A percentile compares a stretch with the other conserved stretches of the same genome.
phyloP scores from a whole-genome alignment of 2,113 vertebrate genomes.

The Dipodomys spectabilis region DNA sequence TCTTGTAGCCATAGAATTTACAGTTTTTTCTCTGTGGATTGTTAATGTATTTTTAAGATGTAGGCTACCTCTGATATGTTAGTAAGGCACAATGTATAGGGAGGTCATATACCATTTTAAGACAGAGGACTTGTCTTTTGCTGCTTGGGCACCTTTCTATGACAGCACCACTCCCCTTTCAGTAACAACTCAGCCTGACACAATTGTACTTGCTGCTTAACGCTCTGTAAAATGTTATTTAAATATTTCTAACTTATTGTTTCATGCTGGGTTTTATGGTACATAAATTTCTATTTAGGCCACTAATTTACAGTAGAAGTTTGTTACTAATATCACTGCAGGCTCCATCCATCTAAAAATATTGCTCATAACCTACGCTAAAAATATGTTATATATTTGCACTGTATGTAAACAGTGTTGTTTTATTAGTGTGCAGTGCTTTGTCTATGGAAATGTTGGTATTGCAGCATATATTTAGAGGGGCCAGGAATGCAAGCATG shows the following conservation, averaged over 20 bases:
- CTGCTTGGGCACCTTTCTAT: background rate
- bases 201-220: slow-evolving; percentile 70
- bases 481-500: slow-evolving; percentile 29
- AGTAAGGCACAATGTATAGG: background rate
- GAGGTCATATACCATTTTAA: background rate
- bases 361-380: slow-evolving; percentile 80
- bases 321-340: slow-evolving; percentile 81
- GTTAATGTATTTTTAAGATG: background rate
- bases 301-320: slow-evolving; percentile 82
- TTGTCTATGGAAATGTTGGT: slow-evolving; percentile 75
- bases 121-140: background rate
- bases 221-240: slow-evolving; percentile 80
- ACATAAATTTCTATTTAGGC: slow-evolving; percentile 83
- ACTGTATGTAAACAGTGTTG: slow-evolving; percentile 77
- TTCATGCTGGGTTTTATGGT: slow-evolving; percentile 81
- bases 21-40: background rate
- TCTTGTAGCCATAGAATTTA: slow-evolving; percentile 7
- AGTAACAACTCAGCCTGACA: slow-evolving; percentile 61
- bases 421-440: slow-evolving; percentile 79
- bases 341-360: slow-evolving; percentile 82
- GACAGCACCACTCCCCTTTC: slow-evolving; percentile 28
- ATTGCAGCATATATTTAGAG: slow-evolving; percentile 75
- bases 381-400: slow-evolving; percentile 81
- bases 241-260: slow-evolving; percentile 82
- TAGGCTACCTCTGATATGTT: background rate